Evolutionary conservation across 2,113 vertebrate species (phyloP).

Genomic region (Setophaga coronata): DNA sequence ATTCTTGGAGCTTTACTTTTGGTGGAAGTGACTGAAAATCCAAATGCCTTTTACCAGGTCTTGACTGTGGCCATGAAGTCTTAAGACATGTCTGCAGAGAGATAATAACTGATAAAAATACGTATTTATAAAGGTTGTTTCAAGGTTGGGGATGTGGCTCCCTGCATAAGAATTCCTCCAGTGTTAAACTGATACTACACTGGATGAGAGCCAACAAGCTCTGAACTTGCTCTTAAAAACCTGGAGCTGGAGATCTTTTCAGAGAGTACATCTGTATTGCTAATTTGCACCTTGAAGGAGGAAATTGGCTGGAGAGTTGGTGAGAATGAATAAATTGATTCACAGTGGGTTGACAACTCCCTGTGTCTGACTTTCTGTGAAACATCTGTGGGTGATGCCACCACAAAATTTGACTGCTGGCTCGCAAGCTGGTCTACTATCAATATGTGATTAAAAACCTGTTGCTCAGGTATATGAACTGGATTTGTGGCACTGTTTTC

Average conservation of each 20-base stretch:
- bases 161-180: background rate
- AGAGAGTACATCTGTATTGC: constrained; percentile 55
- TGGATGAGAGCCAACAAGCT: background rate
- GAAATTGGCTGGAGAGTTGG: constrained; percentile 53
- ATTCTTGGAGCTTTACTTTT: background rate
- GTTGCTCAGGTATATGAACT: background rate
- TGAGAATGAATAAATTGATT: constrained; percentile 69
- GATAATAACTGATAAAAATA: background rate
- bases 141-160: background rate
- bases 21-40: background rate
- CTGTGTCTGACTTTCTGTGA: constrained; percentile 45
- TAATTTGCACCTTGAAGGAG: constrained; percentile 65
- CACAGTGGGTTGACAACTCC: constrained; percentile 54
- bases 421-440: constrained; percentile 14
- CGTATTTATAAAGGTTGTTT: background rate
- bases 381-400: constrained; percentile 61
- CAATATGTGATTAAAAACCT: constrained; percentile 35
- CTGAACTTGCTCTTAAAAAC: background rate
- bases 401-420: constrained; percentile 55
- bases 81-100: background rate
- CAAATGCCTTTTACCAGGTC: background rate
- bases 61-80: background rate
- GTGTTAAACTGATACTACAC: background rate
- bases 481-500: background rate
- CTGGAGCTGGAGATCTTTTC: constrained; percentile 5